Conservation (phyloP, 2,113 vertebrate species). For the Elaphurus davidianus region DNA sequence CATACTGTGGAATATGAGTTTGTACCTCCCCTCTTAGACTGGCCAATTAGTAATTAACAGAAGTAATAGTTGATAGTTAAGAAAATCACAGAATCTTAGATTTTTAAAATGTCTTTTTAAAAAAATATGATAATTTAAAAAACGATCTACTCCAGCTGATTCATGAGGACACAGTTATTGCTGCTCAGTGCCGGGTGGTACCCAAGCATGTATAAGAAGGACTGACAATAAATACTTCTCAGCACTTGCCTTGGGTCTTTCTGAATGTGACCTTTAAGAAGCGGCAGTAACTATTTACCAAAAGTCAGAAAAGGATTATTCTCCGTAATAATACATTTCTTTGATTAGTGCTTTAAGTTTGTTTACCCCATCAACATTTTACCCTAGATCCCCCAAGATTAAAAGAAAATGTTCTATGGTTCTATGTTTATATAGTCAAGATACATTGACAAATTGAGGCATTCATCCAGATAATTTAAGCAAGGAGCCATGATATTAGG, state of each 20-base stretch:
- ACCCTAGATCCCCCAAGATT: background rate
- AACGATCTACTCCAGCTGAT: background rate
- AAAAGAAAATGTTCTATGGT: background rate
- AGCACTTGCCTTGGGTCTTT: constrained; percentile 21
- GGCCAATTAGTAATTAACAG: background rate
- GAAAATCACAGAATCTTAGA: background rate
- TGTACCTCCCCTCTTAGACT: background rate
- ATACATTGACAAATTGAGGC: background rate
- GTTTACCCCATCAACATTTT: constrained; percentile 1
- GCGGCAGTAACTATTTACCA: constrained; percentile 32
- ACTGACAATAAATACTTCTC: background rate
- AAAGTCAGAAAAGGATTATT: constrained; percentile 12
- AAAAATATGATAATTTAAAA: background rate
- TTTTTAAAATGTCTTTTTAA: background rate
- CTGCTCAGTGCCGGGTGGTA: background rate
- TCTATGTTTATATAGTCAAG: background rate
- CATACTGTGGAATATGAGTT: background rate
- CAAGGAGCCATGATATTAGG: background rate
- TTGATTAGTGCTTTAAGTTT: constrained; percentile 43
- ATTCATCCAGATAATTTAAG: constrained; percentile 1
- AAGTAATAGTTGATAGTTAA: background rate
- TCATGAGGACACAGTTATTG: background rate
- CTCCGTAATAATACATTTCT: constrained; percentile 1
- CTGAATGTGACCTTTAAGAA: constrained; percentile 47
- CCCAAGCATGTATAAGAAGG: background rate